Evolutionary conservation across 2,888 invertebrate genomes (phyloP).

Genomic region (Tryphoninae sp.): DNA sequence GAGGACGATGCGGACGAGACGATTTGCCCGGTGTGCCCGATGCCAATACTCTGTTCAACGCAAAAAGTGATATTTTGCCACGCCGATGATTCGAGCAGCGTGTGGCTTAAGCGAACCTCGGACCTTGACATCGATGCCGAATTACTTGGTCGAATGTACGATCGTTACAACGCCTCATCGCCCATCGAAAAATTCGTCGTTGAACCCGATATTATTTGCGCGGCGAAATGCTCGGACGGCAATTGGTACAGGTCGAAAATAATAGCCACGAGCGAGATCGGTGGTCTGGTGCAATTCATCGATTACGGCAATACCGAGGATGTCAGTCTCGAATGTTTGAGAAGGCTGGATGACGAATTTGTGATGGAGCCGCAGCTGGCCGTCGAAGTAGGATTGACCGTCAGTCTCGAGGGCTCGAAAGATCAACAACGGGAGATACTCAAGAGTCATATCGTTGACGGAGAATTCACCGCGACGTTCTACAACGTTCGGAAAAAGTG

Average conservation of each 20-base stretch:
- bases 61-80: slow-evolving; percentile 85
- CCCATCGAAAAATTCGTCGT: slow-evolving; percentile 77
- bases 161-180: slow-evolving; percentile 83
- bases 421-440: slow-evolving; percentile 80
- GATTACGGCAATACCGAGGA: slow-evolving; percentile 89
- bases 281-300: slow-evolving; percentile 83
- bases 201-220: slow-evolving; percentile 83
- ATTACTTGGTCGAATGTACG: slow-evolving; percentile 83
- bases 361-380: slow-evolving; percentile 74
- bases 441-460: slow-evolving; percentile 76
- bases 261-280: slow-evolving; percentile 79
- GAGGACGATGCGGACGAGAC: slow-evolving; percentile 80
- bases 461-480: slow-evolving; percentile 83
- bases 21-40: slow-evolving; percentile 83
- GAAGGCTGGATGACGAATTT: slow-evolving; percentile 76
- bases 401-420: slow-evolving; percentile 76
- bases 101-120: slow-evolving; percentile 85
- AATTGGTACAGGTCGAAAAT: slow-evolving; percentile 89
- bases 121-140: slow-evolving; percentile 82
- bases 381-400: slow-evolving; percentile 74
- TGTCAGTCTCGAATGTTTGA: slow-evolving; percentile 81
- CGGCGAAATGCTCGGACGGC: slow-evolving; percentile 84
- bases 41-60: slow-evolving; percentile 85
- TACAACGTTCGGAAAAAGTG: slow-evolving; percentile 83
- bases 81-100: slow-evolving; percentile 83